Conservation (phyloP, 2,888 invertebrate genomes). For the Eristalis intricaria region DNA sequence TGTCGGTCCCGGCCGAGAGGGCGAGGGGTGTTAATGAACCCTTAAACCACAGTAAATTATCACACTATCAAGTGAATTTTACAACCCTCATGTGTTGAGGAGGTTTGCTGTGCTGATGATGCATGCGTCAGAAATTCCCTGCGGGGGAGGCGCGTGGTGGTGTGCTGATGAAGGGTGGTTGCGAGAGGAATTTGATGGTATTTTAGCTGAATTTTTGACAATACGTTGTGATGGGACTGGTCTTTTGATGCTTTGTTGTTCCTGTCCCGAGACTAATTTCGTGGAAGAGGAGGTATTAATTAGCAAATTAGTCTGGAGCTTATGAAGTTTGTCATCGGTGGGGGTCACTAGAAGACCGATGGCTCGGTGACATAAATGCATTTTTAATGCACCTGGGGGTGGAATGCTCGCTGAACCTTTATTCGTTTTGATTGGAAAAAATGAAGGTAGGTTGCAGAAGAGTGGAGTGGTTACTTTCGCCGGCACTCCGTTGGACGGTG, state of each 20-base stretch:
- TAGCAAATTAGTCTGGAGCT: conserved; percentile 48
- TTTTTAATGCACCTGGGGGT: background rate
- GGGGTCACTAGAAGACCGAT: too few relatives aligned
- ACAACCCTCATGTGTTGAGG: conserved; percentile 52
- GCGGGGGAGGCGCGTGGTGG: conserved; percentile 15
- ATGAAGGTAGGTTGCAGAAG: too few relatives aligned
- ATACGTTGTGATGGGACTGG: conserved; percentile 25
- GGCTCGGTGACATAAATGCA: background rate
- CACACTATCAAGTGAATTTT: conserved; percentile 72
- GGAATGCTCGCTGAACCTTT: background rate
- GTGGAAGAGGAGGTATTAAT: conserved; percentile 60
- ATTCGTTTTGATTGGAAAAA: too few relatives aligned
- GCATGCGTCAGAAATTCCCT: conserved; percentile 53
- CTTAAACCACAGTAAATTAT: conserved; percentile 71
- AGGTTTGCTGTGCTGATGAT: conserved; percentile 29
- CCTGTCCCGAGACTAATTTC: conserved; percentile 56
- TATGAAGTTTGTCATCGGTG: too few relatives aligned
- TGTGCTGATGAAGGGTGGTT: conserved; percentile 39
- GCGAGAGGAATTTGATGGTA: conserved; percentile 32
- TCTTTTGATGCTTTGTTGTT: conserved; percentile 15
- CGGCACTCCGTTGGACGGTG: too few relatives aligned
- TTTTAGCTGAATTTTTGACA: conserved; percentile 34
- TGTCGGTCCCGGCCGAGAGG: too few relatives aligned
- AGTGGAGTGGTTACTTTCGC: too few relatives aligned
- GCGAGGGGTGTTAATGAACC: conserved; percentile 70